Percentiles rank a stretch among this genome's conserved stretches.
Evolutionary conservation across 2,797 vertebrate species (phyloP).

Genomic region (Microctenopoma stevenorrisi): DNA sequence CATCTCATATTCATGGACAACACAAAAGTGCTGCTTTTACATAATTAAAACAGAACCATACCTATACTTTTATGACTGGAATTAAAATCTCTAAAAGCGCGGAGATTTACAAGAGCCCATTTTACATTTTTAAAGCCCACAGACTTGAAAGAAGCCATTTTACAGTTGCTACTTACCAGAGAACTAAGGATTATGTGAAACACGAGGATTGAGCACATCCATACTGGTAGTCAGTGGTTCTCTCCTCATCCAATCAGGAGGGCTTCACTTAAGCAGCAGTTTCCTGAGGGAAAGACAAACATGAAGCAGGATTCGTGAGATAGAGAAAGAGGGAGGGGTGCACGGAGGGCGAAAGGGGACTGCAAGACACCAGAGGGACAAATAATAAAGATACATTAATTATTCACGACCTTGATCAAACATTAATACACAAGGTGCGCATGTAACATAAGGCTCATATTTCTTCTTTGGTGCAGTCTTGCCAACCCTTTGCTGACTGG

Average conservation of each 20-base stretch:
- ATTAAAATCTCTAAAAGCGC: slow-evolving; percentile 8
- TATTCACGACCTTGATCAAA: slow-evolving; percentile 75
- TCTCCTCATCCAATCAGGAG: slow-evolving; percentile 56
- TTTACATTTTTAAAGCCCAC: slow-evolving; percentile 22
- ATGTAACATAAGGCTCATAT: slow-evolving; percentile 52
- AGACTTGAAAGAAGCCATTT: neutral
- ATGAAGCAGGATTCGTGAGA: slow-evolving; percentile 70
- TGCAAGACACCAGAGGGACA: slow-evolving; percentile 67
- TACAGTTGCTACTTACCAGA: slow-evolving; percentile 52
- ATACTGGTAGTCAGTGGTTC: slow-evolving; percentile 61
- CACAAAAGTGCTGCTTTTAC: no score
- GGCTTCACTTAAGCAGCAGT: slow-evolving; percentile 46
- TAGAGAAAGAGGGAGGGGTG: slow-evolving; percentile 14
- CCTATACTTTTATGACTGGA: slow-evolving; percentile 4
- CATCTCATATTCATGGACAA: no score
- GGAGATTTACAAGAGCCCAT: slow-evolving; percentile 1
- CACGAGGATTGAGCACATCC: slow-evolving; percentile 65
- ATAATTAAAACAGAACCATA: no score
- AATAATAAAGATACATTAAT: slow-evolving; percentile 77
- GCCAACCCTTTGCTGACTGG: slow-evolving; percentile 69
- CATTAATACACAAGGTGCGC: slow-evolving; percentile 60
- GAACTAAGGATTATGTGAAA: slow-evolving; percentile 63
- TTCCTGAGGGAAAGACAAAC: slow-evolving; percentile 67
- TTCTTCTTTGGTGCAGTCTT: slow-evolving; percentile 66
- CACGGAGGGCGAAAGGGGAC: slow-evolving; percentile 32